Evolutionary conservation across 2,888 invertebrate genomes (phyloP).

Genomic region (Apodemia arnacis): DNA sequence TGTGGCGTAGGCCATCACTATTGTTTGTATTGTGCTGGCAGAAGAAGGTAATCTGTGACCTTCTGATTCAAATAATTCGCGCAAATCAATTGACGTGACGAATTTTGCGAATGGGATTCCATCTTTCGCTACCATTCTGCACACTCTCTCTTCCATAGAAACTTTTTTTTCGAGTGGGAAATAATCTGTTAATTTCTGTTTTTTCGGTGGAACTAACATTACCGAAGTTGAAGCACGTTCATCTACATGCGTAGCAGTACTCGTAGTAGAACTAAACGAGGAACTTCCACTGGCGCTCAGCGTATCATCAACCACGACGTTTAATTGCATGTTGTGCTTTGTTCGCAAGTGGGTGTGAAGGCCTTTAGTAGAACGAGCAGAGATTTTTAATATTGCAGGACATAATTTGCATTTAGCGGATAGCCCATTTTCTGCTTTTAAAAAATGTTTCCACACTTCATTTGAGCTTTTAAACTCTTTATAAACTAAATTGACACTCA

Average conservation of each 20-base stretch:
- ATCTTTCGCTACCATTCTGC: constrained; percentile 31
- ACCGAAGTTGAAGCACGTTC: constrained; percentile 1
- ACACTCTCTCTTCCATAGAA: constrained; percentile 23
- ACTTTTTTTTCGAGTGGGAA: background rate
- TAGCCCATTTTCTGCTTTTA: background rate
- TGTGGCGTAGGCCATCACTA: too few species aligned
- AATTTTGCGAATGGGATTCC: constrained; percentile 44
- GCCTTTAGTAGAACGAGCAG: constrained; percentile 17
- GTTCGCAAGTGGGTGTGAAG: constrained; percentile 21
- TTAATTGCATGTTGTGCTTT: constrained; percentile 8
- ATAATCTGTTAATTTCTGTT: constrained; percentile 24
- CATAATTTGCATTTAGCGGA: constrained; percentile 26
- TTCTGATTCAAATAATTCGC: constrained; percentile 28
- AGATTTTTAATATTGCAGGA: constrained; percentile 17
- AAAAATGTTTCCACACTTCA: background rate
- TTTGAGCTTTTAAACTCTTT: too few species aligned
- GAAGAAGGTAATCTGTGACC: too few species aligned
- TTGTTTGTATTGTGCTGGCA: too few species aligned
- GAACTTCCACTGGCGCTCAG: too few species aligned
- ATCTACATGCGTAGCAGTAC: background rate
- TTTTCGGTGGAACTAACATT: constrained; percentile 11
- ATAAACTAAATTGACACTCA: too few species aligned
- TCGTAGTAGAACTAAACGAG: background rate
- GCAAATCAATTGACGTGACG: constrained; percentile 42
- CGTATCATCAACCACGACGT: background rate